Evolutionary conservation across 2,113 vertebrate genomes (phyloP).

Genomic region (Asarcornis scutulata): DNA sequence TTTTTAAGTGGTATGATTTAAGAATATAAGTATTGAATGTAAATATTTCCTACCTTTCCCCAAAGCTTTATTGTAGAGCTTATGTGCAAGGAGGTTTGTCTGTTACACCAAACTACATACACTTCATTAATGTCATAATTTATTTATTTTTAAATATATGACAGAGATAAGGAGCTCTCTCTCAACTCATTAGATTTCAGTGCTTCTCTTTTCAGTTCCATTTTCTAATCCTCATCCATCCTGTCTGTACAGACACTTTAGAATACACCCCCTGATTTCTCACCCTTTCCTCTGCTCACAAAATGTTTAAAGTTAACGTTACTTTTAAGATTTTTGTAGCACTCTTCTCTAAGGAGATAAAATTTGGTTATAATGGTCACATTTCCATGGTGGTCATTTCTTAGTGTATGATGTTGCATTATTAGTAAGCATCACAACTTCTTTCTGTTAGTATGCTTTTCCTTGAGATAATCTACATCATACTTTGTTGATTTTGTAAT

Average conservation of each 20-base stretch:
- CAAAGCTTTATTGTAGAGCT: neutral
- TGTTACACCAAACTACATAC: neutral
- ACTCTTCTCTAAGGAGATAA: neutral
- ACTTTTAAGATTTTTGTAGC: neutral
- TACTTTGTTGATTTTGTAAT: neutral
- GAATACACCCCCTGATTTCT: neutral
- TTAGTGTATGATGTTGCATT: neutral
- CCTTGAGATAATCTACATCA: neutral
- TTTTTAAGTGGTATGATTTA: neutral
- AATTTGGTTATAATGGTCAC: neutral
- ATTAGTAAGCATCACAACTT: neutral
- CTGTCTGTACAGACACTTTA: neutral
- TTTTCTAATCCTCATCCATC: neutral
- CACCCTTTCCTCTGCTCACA: neutral
- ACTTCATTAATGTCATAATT: neutral
- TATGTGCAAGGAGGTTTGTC: neutral
- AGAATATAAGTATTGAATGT: neutral
- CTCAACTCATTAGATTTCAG: neutral
- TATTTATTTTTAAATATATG: neutral
- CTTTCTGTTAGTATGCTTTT: neutral
- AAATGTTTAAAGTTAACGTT: neutral
- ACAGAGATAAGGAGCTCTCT: neutral
- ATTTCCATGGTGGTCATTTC: neutral
- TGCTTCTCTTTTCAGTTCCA: neutral
- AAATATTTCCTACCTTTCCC: too few relatives aligned